A percentile compares a stretch with the other conserved stretches of the same genome.
Evolutionary conservation across 2,113 vertebrate genomes (phyloP).

Genomic region (Oryzias celebensis): DNA sequence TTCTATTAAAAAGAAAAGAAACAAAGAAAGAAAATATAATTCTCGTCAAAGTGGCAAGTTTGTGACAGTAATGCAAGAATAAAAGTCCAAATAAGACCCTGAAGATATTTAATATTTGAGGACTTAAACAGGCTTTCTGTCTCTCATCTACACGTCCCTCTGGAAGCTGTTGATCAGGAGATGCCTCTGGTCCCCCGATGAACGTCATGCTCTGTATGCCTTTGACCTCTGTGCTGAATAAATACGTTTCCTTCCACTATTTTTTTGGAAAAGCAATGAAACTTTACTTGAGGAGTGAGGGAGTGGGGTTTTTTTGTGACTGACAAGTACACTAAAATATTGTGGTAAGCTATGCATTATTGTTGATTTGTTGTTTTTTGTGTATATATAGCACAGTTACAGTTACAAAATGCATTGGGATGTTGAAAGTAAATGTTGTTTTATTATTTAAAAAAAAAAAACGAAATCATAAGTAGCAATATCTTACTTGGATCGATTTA

Average conservation of each 20-base stretch:
- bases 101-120: constrained; percentile 22
- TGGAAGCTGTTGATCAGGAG: constrained; percentile 30
- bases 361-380: too few species aligned
- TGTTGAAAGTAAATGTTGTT: too few species aligned
- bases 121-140: constrained; percentile 22
- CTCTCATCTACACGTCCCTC: constrained; percentile 15
- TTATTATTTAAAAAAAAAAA: too few species aligned
- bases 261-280: constrained; percentile 41
- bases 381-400: too few species aligned
- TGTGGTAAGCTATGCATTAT: constrained; percentile 16
- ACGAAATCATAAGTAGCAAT: too few species aligned
- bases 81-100: constrained; percentile 23
- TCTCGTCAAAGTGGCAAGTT: constrained; percentile 31
- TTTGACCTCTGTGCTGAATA: constrained; percentile 35
- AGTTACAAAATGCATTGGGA: too few species aligned
- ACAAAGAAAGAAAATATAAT: constrained; percentile 6
- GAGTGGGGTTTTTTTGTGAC: not conserved
- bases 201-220: constrained; percentile 24
- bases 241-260: constrained; percentile 24
- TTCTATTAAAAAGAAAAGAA: constrained; percentile 25
- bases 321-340: constrained; percentile 29
- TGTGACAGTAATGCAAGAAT: constrained; percentile 34
- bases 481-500: too few species aligned
- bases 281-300: constrained; percentile 18
- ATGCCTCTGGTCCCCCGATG: constrained; percentile 26